phyloP scores from a whole-genome alignment of 2,797 vertebrate species.

The Chelonia mydas region DNA sequence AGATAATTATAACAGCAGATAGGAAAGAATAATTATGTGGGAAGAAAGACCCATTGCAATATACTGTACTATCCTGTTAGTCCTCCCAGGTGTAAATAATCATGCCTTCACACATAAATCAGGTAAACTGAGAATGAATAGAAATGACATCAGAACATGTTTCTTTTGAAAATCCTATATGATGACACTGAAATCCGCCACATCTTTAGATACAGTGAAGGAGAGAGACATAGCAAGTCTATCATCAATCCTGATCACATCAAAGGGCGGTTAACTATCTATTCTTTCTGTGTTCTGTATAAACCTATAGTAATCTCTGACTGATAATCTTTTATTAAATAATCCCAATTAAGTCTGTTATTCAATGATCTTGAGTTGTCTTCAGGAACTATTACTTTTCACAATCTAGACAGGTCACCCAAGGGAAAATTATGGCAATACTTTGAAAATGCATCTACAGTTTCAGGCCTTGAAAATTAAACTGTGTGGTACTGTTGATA shows the following conservation, averaged over 20 bases:
- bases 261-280: neutral
- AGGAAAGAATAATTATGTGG: neutral
- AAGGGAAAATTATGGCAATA: neutral
- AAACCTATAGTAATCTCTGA: neutral
- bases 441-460: neutral
- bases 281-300: neutral
- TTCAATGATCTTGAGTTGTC: neutral
- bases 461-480: constrained; percentile 13
- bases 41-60: too few species aligned
- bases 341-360: neutral
- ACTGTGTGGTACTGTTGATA: constrained; percentile 1
- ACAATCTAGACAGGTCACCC: neutral
- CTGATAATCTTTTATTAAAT: neutral
- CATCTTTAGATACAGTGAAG: neutral
- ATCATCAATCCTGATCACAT: neutral
- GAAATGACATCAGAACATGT: too few species aligned
- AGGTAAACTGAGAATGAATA: too few species aligned
- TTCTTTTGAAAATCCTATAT: too few species aligned
- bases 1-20: neutral
- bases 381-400: neutral
- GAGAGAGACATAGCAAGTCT: neutral
- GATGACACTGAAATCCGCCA: neutral
- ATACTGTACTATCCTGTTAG: too few species aligned
- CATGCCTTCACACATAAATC: too few species aligned
- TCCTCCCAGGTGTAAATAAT: too few species aligned